phyloP scores from a whole-genome alignment of 2,888 invertebrate genomes.

The Acanthoscelides obtectus region DNA sequence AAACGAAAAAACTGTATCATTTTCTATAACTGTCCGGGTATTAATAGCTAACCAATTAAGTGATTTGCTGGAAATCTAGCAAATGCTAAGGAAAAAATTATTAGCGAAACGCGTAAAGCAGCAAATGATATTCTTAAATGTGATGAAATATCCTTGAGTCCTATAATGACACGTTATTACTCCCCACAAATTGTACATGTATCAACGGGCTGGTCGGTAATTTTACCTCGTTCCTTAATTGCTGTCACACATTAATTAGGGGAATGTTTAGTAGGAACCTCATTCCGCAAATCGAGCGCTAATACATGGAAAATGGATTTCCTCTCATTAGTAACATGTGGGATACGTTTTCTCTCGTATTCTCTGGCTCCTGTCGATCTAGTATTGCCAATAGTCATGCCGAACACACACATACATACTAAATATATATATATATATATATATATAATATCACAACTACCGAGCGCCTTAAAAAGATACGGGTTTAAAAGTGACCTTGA shows the following conservation, averaged over 20 bases:
- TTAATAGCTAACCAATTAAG: not conserved
- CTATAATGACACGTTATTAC: slow-evolving; percentile 8
- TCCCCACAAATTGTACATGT: not conserved
- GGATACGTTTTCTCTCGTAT: too few species aligned
- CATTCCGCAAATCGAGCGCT: not conserved
- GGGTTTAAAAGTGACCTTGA: too few species aligned
- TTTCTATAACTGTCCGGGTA: not conserved
- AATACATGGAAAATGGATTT: not conserved
- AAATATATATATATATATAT: too few species aligned
- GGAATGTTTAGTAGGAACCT: not conserved
- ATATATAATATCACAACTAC: too few species aligned
- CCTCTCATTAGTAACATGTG: not conserved
- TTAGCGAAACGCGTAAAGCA: not conserved
- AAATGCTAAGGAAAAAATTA: not conserved
- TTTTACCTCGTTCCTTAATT: not conserved
- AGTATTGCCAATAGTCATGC: too few species aligned
- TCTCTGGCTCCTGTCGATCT: too few species aligned
- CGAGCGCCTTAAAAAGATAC: too few species aligned
- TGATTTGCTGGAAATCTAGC: not conserved
- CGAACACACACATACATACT: too few species aligned
- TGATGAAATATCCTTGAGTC: slow-evolving; percentile 12
- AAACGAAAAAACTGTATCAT: not conserved
- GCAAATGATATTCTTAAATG: slow-evolving; percentile 6
- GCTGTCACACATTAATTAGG: not conserved
- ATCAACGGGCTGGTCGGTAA: not conserved